Evolutionary conservation across 2,113 vertebrate genomes (phyloP).

Genomic region (Stegostoma tigrinum): DNA sequence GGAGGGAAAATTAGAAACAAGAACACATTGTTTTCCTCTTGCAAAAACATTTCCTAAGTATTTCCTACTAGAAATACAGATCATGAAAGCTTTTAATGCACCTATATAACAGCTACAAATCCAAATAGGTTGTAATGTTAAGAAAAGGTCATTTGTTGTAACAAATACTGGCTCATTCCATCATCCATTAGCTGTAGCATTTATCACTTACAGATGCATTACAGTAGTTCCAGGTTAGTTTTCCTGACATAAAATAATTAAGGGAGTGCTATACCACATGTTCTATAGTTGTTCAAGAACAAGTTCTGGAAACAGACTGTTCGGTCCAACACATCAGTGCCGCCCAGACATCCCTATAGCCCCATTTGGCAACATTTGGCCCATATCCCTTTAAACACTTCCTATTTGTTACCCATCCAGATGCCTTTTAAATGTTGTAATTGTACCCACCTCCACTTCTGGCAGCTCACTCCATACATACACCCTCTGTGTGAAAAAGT

Average conservation of each 20-base stretch:
- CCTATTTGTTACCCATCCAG: too few relatives aligned
- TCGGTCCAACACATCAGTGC: too few relatives aligned
- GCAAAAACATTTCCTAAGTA: not conserved
- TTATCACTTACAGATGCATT: not conserved
- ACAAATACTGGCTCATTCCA: not conserved
- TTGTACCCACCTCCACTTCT: too few relatives aligned
- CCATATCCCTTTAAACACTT: too few relatives aligned
- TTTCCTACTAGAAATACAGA: not conserved
- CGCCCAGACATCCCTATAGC: too few relatives aligned
- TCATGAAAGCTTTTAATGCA: not conserved
- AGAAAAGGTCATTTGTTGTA: not conserved
- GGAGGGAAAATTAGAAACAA: not conserved
- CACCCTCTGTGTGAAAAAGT: too few relatives aligned
- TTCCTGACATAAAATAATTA: not conserved
- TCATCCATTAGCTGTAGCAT: too few relatives aligned
- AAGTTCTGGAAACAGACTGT: not conserved
- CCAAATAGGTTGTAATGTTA: not conserved
- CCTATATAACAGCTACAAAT: not conserved
- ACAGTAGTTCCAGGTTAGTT: not conserved
- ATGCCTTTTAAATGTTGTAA: too few relatives aligned
- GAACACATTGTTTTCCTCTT: not conserved
- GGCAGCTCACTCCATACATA: too few relatives aligned
- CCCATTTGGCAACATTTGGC: too few relatives aligned
- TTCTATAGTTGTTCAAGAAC: not conserved
- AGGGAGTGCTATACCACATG: not conserved